Evolutionary conservation across 2,888 invertebrate species (phyloP), one percentile per base, ranked within the genome.

Genomic region (Eupelmus urozonus): DNA sequence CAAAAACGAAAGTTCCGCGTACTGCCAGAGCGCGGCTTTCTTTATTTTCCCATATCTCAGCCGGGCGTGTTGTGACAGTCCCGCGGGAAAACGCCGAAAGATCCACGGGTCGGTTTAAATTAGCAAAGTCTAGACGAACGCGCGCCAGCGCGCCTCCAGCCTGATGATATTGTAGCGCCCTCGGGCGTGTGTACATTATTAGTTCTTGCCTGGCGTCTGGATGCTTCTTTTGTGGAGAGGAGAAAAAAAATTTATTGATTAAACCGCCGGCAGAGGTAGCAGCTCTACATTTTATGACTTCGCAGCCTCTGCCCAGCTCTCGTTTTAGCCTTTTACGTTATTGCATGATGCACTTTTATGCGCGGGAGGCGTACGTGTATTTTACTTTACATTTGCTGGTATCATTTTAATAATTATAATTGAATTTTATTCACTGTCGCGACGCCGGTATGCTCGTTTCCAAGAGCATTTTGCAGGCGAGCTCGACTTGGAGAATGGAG

Each of bases 81-180:
- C 45, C 20, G 23, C 29, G 49, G 2, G 49, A 23, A 29, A 53
- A 45, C 16, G 23, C 66, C 42, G 49, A n/a, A 34, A 34, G 34
- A 34, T 34, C 34, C 9, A 49, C 34, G 2, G 62, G 62, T 62
- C 18, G 7, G 42, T 74, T 66, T 74, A 66, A 74, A 74, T 74
- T 59, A 74, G 49, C 49, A 34, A 27, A 53, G 74, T 59, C 66
- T 74, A 74, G 74, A 74, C 59, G n/a, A n/a, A 7, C 42, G 45
- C 13, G n/a, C n/a, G n/a, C n/a, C n/a, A n/a, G n/a, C n/a, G n/a
- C n/a, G n/a, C n/a, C n/a, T n/a, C n/a, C n/a, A 45, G 45, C 45
- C n/a, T n/a, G n/a, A 16, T 2, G 45, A 49, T 40, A 40, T 23
- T 34, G 25, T 7, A 7, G 18, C 16, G 20, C 3, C 3, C 13